Percentiles rank a stretch among this genome's conserved stretches.
Conservation (phyloP, 1,140 invertebrate species). For the Heliothis subflexa region DNA sequence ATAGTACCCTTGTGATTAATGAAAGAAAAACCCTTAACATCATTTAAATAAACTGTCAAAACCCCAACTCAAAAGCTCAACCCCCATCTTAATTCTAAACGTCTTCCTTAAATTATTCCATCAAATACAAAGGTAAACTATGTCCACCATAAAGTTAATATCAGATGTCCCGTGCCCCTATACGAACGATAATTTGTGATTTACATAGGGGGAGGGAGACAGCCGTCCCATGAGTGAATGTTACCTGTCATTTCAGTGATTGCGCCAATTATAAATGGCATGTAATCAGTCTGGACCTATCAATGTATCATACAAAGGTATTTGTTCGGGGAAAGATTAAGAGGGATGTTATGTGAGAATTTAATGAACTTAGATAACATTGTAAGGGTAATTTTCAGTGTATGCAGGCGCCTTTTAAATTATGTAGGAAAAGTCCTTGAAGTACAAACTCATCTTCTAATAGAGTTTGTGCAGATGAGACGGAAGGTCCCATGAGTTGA, state of each 20-base stretch:
- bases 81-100: not conserved
- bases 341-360: too few relatives aligned
- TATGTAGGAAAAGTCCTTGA: too few relatives aligned
- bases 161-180: slow-evolving; percentile 20
- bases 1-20: not conserved
- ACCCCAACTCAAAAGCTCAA: not conserved
- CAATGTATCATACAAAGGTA: not conserved
- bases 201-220: slow-evolving; percentile 40
- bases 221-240: not conserved
- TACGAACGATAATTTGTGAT: slow-evolving; percentile 27
- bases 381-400: too few relatives aligned
- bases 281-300: slow-evolving; percentile 14
- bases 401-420: too few relatives aligned
- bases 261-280: slow-evolving; percentile 49
- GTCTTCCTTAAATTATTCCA: not conserved
- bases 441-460: too few relatives aligned
- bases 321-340: too few relatives aligned
- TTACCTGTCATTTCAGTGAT: slow-evolving; percentile 50
- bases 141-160: slow-evolving; percentile 37
- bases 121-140: slow-evolving; percentile 26
- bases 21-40: not conserved
- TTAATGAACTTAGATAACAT: too few relatives aligned
- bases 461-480: too few relatives aligned
- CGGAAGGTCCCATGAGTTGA: too few relatives aligned
- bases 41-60: not conserved